Conservation (phyloP, 2,888 invertebrate genomes). For the Artemia sinica region DNA sequence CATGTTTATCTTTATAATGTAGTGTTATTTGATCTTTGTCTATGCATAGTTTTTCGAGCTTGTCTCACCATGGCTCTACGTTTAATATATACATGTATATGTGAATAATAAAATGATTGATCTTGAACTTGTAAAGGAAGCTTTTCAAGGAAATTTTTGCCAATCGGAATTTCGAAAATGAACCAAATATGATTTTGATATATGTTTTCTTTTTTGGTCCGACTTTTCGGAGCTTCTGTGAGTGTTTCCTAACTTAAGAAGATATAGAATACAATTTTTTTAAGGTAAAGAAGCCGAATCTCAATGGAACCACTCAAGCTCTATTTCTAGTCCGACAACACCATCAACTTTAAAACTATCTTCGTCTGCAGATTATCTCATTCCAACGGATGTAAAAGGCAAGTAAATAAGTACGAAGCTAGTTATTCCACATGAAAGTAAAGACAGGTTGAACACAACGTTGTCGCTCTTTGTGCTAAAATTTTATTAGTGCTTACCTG, state of each 20-base stretch:
- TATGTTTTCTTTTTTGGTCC: neutral
- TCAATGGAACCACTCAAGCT: constrained; percentile 3
- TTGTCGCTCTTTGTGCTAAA: neutral
- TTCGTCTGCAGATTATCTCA: constrained; percentile 42
- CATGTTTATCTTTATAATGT: no score
- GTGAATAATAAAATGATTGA: no score
- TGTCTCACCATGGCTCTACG: no score
- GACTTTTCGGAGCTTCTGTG: neutral
- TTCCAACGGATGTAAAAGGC: constrained; percentile 34
- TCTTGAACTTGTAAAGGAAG: no score
- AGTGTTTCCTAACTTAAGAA: neutral
- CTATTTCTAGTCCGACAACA: neutral
- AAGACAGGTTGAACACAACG: neutral
- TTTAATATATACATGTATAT: no score
- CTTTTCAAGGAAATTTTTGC: no score
- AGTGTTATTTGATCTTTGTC: no score
- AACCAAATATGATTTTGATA: neutral
- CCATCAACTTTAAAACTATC: constrained; percentile 25
- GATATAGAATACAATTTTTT: neutral
- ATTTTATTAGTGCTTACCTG: neutral
- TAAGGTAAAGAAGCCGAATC: neutral
- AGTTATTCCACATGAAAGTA: constrained; percentile 37
- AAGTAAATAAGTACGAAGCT: neutral
- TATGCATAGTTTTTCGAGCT: no score
- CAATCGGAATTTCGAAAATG: no score